These are phyloP conservation scores for Drosophila mulleri DNA, from an alignment of 2,888 invertebrate genomes.

Conservation along the genomic window DNA sequence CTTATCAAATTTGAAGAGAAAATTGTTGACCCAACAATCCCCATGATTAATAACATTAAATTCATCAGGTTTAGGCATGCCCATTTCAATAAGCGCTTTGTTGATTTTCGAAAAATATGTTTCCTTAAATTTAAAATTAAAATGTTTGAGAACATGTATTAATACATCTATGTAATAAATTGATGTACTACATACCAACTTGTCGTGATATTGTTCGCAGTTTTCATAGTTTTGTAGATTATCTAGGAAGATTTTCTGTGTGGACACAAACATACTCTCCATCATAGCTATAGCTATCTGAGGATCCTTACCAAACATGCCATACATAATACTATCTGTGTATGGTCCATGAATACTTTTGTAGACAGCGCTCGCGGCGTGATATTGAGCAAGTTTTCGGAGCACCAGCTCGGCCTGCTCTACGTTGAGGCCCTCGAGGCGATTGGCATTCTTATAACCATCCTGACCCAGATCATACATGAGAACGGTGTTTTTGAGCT, in stretches of 20 bases:
- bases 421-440: constrained; percentile 76
- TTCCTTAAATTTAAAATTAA: constrained; percentile 58
- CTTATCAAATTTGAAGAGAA: constrained; percentile 74
- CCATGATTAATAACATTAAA: constrained; percentile 81
- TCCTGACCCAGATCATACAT: constrained; percentile 76
- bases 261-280: constrained; percentile 30
- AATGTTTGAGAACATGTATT: neutral
- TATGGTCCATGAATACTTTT: constrained; percentile 60
- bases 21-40: constrained; percentile 80
- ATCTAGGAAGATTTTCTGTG: constrained; percentile 33
- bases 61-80: constrained; percentile 45
- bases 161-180: neutral
- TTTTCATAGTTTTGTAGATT: constrained; percentile 52
- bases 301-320: constrained; percentile 33
- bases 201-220: constrained; percentile 59
- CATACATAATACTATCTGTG: constrained; percentile 27
- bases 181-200: constrained; percentile 55
- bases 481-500: constrained; percentile 61
- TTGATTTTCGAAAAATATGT: constrained; percentile 37
- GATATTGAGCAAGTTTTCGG: constrained; percentile 81
- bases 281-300: constrained; percentile 17
- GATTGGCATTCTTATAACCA: constrained; percentile 78
- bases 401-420: constrained; percentile 76
- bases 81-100: constrained; percentile 16
- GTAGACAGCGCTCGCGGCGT: constrained; percentile 79